Base-by-base conservation (phyloP, 1,140 invertebrate species). In the Lordiphosa collinella region DNA sequence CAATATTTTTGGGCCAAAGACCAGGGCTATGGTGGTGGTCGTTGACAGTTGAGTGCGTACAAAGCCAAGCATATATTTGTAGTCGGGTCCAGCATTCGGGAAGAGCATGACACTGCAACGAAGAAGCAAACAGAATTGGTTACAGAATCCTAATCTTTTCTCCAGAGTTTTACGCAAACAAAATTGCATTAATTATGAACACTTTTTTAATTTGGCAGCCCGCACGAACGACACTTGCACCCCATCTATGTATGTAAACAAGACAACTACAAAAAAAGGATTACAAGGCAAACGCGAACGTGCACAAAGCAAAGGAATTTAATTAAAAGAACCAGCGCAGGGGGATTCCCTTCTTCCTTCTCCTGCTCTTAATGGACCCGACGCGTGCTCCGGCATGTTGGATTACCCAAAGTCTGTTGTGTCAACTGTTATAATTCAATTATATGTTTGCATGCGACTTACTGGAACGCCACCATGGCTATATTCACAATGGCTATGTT, bases 401-500 rank as follows among this genome's bases (percentile, higher is more conserved):
- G 56, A 78, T 80, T 70, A 80, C 41, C 41, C 35, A 54, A 63
- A 54, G 48, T 60, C 25, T 8, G 25, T 29, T 29, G 54, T 72
- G 61, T 64, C 59, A 74, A 58, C 71, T 69, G 25, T 43, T 48
- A 74, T 68, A 63, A 74, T 64, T 69, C 53, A 75, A 69, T 70
- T 69, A 37, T 8, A 14, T 16, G 46, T 46, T 12, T 58, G 37
- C 32, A 10, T 6, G 10, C 29, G 12, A 95, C 95, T 94, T 92
- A 98, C 96, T 97, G 96, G 71, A 98, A 93, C 3, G 94, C 93
- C 43, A 97, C 93, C 94, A 97, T 96, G 18, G 95, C 91, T 34
- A 94, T 96, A 88, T 98, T 98, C 59, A 97, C 95, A 41, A 95
- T 91, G 49, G 96, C 95, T 66, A 97, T 98, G 89, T 97, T 98